Conservation (phyloP, 2,888 invertebrate genomes). For the Odontocolon sp. region DNA sequence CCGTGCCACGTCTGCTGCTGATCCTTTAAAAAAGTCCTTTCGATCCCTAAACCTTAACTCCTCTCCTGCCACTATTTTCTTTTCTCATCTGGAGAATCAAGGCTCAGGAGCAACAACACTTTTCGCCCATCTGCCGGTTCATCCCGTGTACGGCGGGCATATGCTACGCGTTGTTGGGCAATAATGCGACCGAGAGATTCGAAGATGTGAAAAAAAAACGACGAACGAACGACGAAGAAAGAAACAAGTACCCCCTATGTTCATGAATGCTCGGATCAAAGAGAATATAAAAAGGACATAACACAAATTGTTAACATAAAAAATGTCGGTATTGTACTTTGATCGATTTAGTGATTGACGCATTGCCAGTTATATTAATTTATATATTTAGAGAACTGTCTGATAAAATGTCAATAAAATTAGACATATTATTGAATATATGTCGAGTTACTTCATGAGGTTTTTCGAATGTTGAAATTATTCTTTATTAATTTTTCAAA, state of each 20-base stretch:
- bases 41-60: slow-evolving; percentile 9
- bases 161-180: slow-evolving; percentile 73
- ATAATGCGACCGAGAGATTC: slow-evolving; percentile 57
- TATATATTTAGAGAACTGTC: too few species aligned
- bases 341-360: too few species aligned
- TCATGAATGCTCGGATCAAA: too few species aligned
- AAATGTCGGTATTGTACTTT: too few species aligned
- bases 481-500: too few species aligned
- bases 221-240: slow-evolving; percentile 15
- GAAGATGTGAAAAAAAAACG: slow-evolving; percentile 29
- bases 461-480: too few species aligned
- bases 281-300: background rate
- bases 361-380: too few species aligned
- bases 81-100: slow-evolving; percentile 10
- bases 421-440: too few species aligned
- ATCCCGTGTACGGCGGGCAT: slow-evolving; percentile 70
- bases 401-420: too few species aligned
- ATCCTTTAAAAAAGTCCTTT: slow-evolving; percentile 44
- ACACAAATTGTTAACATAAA: background rate
- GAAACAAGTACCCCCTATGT: background rate
- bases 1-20: slow-evolving; percentile 59
- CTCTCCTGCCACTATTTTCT: background rate
- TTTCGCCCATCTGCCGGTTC: slow-evolving; percentile 55
- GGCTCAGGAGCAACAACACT: slow-evolving; percentile 47
- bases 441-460: too few species aligned